Percentiles rank a stretch among this genome's conserved stretches.
Conservation (phyloP, 2,888 invertebrate species). For the Ryuthela nishihirai region DNA sequence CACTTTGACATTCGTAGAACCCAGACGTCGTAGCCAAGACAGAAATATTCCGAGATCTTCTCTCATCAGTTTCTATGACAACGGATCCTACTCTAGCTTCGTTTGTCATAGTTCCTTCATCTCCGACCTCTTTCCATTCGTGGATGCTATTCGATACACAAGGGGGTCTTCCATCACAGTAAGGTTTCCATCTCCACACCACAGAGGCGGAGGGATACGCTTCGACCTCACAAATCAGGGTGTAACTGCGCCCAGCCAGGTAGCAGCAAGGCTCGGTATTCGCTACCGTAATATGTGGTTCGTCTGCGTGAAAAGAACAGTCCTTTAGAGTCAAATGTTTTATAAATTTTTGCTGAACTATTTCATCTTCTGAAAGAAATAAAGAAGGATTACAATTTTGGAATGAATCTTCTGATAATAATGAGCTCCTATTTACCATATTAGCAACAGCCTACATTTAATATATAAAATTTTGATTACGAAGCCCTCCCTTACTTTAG, state of each 20-base stretch:
- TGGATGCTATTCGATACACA: background rate
- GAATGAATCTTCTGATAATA: no score
- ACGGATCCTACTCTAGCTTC: no score
- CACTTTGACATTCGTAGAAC: slow-evolving; percentile 33
- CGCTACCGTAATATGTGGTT: slow-evolving; percentile 17
- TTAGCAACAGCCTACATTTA: no score
- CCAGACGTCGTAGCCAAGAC: slow-evolving; percentile 31
- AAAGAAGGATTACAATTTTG: no score
- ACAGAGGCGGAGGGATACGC: slow-evolving; percentile 8
- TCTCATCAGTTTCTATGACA: slow-evolving; percentile 7
- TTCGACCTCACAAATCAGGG: slow-evolving; percentile 6
- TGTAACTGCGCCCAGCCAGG: slow-evolving; percentile 8
- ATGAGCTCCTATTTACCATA: no score
- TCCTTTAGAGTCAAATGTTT: slow-evolving; percentile 59
- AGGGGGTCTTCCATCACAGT: background rate
- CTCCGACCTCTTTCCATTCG: slow-evolving; percentile 9
- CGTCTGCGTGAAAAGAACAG: no score
- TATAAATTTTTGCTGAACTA: no score
- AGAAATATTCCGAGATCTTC: slow-evolving; percentile 13
- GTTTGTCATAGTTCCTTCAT: background rate
- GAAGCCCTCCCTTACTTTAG: no score
- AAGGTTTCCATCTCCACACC: slow-evolving; percentile 20
- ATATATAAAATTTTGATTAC: no score
- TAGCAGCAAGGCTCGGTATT: slow-evolving; percentile 20
- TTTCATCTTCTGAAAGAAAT: no score